Evolutionary conservation across 2,113 vertebrate species (phyloP), one percentile per base, ranked within the genome.

Genomic region (Hymenochirus boettgeri): DNA sequence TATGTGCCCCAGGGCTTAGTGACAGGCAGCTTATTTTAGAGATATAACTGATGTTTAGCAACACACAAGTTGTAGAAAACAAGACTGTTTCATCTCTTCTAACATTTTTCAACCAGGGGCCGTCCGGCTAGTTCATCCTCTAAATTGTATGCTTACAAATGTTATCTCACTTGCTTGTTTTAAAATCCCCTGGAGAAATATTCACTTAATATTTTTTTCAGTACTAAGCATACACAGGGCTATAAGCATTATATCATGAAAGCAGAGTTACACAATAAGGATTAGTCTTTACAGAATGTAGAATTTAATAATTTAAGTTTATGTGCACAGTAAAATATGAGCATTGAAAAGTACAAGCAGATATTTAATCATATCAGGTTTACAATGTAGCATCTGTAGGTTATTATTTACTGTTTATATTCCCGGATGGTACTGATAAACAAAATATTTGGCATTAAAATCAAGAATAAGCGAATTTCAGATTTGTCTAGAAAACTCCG

Each of bases 111-210:
- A 35, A 50, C 62, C 25, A 29, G 23, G 27, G 23, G 46, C 42
- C 39, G 39, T 26, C 62, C 63, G 26, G 62, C 21, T 60, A 27
- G 33, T 67, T 55, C 58, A 33, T 67, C 57, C 51, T 60, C 52
- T 67, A 42, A 60, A 42, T 55, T 39, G 47, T 47, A 53, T 45
- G 46, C 53, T 55, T 66, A 62, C 53, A 67, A 70, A 70, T 66
- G 53, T 62, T 71, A 47, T 39, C 26, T 24, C 13, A 11, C 46
- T 37, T 65, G 39, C n/a, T 42, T 42, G 39, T n/a, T n/a, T 13
- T n/a, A 15, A 5, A 42, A 42, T 42, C 39, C 39, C 39, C 39
- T 42, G 39, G 7, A 42, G 39, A 42, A 12, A 15, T n/a, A 42
- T 42, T n/a, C 39, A 18, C 13, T 4, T n/a, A 42, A 35, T 35